These are phyloP conservation scores for Brachypterus glaber DNA, from an alignment of 2,888 invertebrate species.

Conservation along the genomic window DNA sequence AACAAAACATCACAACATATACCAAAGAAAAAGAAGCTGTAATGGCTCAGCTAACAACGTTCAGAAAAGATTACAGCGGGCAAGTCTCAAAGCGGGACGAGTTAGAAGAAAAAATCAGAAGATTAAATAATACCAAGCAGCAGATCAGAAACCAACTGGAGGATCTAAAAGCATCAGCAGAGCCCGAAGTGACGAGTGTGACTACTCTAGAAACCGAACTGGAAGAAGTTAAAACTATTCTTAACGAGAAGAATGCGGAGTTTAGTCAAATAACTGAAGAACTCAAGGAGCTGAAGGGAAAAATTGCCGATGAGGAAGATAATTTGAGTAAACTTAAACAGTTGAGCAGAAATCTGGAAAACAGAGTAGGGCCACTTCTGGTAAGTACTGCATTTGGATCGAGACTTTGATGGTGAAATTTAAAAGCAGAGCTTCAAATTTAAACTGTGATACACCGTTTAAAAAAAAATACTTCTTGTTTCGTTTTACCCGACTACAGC, in stretches of 20 bases:
- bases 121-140: conserved; percentile 23
- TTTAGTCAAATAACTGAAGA: conserved; percentile 31
- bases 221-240: conserved; percentile 35
- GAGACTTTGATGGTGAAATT: no score
- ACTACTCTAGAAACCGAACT: conserved; percentile 34
- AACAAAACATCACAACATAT: conserved; percentile 22
- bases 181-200: conserved; percentile 34
- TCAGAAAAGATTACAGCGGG: conserved; percentile 25
- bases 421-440: no score
- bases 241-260: conserved; percentile 38
- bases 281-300: conserved; percentile 25
- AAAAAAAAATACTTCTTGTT: no score
- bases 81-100: conserved; percentile 25
- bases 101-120: conserved; percentile 30
- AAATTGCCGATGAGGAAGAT: conserved; percentile 36
- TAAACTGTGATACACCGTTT: conserved; percentile 1
- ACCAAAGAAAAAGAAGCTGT: conserved; percentile 33
- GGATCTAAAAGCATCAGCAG: conserved; percentile 32
- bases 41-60: conserved; percentile 27
- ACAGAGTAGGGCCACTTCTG: conserved; percentile 28
- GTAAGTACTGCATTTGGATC: conserved; percentile 19
- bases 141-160: conserved; percentile 28
- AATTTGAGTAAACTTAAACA: conserved; percentile 34
- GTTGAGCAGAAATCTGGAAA: conserved; percentile 27
- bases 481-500: no score